phyloP scores from a whole-genome alignment of 1,140 invertebrate genomes.

The Caenorhabditis tropicalis region DNA sequence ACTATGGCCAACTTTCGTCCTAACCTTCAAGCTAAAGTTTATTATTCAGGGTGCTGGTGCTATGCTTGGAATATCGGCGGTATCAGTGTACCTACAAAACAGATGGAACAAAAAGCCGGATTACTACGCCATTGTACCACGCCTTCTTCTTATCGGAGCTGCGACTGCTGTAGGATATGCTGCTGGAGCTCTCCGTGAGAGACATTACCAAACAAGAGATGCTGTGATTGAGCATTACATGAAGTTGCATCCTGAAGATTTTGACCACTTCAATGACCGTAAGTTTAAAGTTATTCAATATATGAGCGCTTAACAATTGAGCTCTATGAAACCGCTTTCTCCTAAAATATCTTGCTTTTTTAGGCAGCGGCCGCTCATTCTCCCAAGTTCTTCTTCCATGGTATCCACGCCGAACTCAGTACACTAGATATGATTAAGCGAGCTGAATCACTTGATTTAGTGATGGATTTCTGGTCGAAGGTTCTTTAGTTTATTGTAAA shows the following conservation, averaged over 20 bases:
- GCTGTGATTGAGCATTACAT: slow-evolving; percentile 68
- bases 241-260: slow-evolving; percentile 67
- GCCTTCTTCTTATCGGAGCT: slow-evolving; percentile 49
- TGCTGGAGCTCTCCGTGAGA: slow-evolving; percentile 62
- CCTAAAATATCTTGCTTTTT: no score
- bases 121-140: slow-evolving; percentile 64
- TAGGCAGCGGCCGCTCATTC: slow-evolving; percentile 65
- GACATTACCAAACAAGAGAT: slow-evolving; percentile 63
- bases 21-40: no score
- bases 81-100: slow-evolving; percentile 54
- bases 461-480: neutral
- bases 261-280: slow-evolving; percentile 65
- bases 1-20: no score
- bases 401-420: slow-evolving; percentile 65
- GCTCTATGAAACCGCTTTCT: no score
- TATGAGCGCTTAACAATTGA: no score
- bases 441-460: slow-evolving; percentile 71
- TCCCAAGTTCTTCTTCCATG: slow-evolving; percentile 66
- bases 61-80: slow-evolving; percentile 50
- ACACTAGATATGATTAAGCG: slow-evolving; percentile 82
- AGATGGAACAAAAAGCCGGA: slow-evolving; percentile 66
- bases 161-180: slow-evolving; percentile 56
- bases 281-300: no score
- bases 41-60: slow-evolving; percentile 39
- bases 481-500: slow-evolving; percentile 42